These are phyloP conservation scores for Sarcophaga subvicina DNA, from an alignment of 2,888 invertebrate species.

Conservation along the genomic window DNA sequence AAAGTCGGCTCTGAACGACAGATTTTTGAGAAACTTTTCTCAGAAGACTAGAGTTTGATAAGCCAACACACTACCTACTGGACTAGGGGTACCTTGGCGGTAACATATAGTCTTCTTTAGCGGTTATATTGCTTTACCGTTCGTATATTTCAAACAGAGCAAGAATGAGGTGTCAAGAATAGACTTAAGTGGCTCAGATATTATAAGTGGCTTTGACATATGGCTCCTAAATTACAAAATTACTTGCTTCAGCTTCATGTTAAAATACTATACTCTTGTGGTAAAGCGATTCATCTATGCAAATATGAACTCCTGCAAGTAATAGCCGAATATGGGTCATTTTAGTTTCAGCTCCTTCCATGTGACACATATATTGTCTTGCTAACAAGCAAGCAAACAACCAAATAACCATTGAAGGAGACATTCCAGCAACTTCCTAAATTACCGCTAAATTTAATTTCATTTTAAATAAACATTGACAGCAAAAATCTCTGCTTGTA, in stretches of 20 bases:
- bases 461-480: conserved; percentile 58
- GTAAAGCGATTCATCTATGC: neutral
- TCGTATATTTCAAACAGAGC: too few relatives aligned
- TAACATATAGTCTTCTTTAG: too few relatives aligned
- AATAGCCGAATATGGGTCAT: conserved; percentile 35
- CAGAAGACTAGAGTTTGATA: too few relatives aligned
- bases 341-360: conserved; percentile 20
- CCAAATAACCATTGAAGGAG: neutral
- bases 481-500: conserved; percentile 52
- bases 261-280: neutral
- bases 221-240: too few relatives aligned
- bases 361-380: conserved; percentile 45
- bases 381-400: neutral
- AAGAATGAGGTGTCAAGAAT: too few relatives aligned
- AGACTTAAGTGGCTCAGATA: too few relatives aligned
- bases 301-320: neutral
- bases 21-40: too few relatives aligned
- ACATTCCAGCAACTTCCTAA: conserved; percentile 40
- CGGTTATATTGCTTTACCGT: too few relatives aligned
- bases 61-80: too few relatives aligned
- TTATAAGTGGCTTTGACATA: too few relatives aligned
- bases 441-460: conserved; percentile 58
- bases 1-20: too few relatives aligned
- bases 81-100: too few relatives aligned
- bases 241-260: neutral